Base-by-base conservation (phyloP, 1,140 invertebrate genomes). In the Bombus polaris region DNA sequence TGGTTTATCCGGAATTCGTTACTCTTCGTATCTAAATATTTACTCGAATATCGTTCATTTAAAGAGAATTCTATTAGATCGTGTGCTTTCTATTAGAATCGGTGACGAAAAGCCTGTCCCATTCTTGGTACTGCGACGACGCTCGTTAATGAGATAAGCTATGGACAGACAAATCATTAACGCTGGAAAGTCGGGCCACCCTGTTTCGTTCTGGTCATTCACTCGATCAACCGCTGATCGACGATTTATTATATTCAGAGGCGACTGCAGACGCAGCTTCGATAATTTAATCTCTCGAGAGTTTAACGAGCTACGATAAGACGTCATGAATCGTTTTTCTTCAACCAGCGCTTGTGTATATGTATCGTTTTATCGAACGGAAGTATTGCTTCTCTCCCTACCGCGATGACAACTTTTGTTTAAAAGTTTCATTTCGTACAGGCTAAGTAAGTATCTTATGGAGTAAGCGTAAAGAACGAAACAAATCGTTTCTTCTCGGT, bases 211-310 rank as follows among this genome's bases (percentile, higher is more conserved):
- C 78, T 62, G 74, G 72, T 74, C 89, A 88, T 90, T 90, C 87
- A 71, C 75, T 91, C 90, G 89, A 91, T 91, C 89, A 90, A 84
- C 72, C 87, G 81, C 68, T 78, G 87, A 90, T 91, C 84, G 89
- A 85, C 84, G 84, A 91, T 91, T 91, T 90, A 91, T 91, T 91
- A 90, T 82, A 83, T 86, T 78, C 65, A 89, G 83, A 81, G 70
- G 32, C 42, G 65, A 32, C 65, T 62, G 78, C 44, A 74, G 73
- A 78, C 77, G 70, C 73, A 44, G 53, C 75, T 74, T 87, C 81
- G 87, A 90, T 90, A 90, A 91, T 88, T 91, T 91, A 90, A 91
- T 91, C 89, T 90, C 79, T 35, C 79, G 42, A 35, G 42, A 35
- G 65, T 80, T 88, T 86, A 88, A 89, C 88, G 76, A 88, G 86